Base-by-base conservation (phyloP, 1,140 invertebrate species). In the Drosophila baimaii region DNA sequence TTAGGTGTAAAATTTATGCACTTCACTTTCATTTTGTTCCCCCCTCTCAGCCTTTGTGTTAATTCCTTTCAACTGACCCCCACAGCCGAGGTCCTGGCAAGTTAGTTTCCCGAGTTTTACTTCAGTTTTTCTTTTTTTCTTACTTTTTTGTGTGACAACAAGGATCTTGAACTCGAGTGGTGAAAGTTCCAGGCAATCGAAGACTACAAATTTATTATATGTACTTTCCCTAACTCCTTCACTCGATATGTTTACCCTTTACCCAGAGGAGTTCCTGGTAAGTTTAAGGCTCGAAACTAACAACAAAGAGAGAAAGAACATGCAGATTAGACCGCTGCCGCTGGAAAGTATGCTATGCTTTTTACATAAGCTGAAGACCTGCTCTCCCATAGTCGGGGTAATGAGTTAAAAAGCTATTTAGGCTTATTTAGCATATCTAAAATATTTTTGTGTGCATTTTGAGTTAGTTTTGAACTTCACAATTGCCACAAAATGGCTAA, bases 1-100 rank as follows among this genome's bases (percentile, higher is more conserved):
- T 88, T 88, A 88, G 83, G 83, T 88, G 83, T 88, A 89, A 89
- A 88, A 88, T 88, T 89, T 88, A 88, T 88, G 80, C 84, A 86
- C 83, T 86, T 79, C 83, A 86, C 83, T 86, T 86, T 86, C 79
- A 68, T 74, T 79, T 88, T 31, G 65, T 37, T 61, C 31, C 29
- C 46, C 7, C n/a, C n/a, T 27, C n/a, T 3, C 29, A 19, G 68
- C 52, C 61, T 66, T 62, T 74, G 56, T 23, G 23, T 77, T 77
- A 25, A 39, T 49, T 76, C 41, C 43, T 55, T 65, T 66, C 27
- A 47, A 33, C 68, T 70, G 68, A 56, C 64, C 68, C 63, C 10
- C 7, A 7, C 5, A n/a, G 37, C 21, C 2, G 10, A 21, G 37
- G 21, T 35, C 41, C 33, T 13, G 12, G 27, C 15, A 13, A 19